phyloP scores from a whole-genome alignment of 2,113 vertebrate genomes.

The Oncorhynchus nerka region DNA sequence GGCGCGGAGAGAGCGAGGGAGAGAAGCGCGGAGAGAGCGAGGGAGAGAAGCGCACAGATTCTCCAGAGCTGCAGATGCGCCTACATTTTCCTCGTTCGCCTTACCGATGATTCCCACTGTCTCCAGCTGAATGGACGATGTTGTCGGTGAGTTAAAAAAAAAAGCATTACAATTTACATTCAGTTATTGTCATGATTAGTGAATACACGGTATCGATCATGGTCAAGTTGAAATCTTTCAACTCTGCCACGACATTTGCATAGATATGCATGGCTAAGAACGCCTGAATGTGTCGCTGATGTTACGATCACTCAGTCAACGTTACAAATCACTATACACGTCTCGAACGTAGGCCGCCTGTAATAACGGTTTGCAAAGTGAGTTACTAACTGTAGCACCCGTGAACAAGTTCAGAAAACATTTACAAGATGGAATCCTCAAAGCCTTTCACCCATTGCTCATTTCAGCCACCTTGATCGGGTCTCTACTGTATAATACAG shows the following conservation, averaged over 20 bases:
- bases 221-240: too few relatives aligned
- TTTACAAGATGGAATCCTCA: too few relatives aligned
- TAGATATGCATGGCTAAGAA: not conserved
- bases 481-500: too few relatives aligned
- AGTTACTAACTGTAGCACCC: not conserved
- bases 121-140: constrained; percentile 3
- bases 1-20: not conserved
- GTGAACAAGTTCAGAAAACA: not conserved
- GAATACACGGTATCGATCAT: not conserved
- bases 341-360: not conserved
- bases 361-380: not conserved
- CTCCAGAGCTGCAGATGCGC: not conserved
- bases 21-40: not conserved
- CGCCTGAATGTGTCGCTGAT: not conserved
- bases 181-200: not conserved
- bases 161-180: not conserved
- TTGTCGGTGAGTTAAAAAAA: constrained; percentile 4
- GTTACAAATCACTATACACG: not conserved
- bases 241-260: not conserved
- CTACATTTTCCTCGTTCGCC: not conserved
- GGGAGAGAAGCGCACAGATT: not conserved
- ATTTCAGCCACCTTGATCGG: too few relatives aligned
- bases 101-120: not conserved
- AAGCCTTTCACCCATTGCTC: too few relatives aligned
- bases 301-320: not conserved